Evolutionary conservation across 2,888 invertebrate species (phyloP).

Genomic region (Megalurothrips usitatus): DNA sequence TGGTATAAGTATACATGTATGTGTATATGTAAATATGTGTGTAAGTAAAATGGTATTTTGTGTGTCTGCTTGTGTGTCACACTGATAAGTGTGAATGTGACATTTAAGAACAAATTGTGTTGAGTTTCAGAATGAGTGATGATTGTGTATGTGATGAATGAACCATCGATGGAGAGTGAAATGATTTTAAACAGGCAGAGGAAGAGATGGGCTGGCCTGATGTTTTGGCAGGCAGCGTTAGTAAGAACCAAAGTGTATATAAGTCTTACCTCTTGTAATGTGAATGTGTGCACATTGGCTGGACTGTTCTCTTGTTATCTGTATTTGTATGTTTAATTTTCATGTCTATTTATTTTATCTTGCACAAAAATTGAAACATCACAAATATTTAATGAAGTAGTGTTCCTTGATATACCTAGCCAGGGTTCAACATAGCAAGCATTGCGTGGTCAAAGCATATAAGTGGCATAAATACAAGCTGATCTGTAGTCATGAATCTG

Average conservation of each 20-base stretch:
- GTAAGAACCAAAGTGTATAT: constrained; percentile 25
- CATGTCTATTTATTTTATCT: constrained; percentile 27
- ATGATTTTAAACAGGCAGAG: constrained; percentile 25
- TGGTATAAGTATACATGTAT: constrained; percentile 17
- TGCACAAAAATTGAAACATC: constrained; percentile 26
- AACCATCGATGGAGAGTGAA: constrained; percentile 16
- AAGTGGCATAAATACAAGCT: constrained; percentile 15
- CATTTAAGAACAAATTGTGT: constrained; percentile 18
- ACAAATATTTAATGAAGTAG: constrained; percentile 27
- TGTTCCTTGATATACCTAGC: constrained; percentile 25
- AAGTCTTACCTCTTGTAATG: constrained; percentile 26
- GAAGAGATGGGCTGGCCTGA: constrained; percentile 24
- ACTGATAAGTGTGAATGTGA: constrained; percentile 18
- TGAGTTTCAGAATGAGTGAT: constrained; percentile 23
- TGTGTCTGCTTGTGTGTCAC: constrained; percentile 22
- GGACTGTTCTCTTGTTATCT: constrained; percentile 26
- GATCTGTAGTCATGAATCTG: constrained; percentile 2
- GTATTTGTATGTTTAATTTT: constrained; percentile 27
- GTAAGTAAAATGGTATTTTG: constrained; percentile 27
- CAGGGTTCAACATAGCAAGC: constrained; percentile 24
- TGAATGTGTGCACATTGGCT: constrained; percentile 26
- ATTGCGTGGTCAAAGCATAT: constrained; percentile 17
- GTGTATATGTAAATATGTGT: constrained; percentile 21
- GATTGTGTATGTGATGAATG: constrained; percentile 4
- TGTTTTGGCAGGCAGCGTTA: constrained; percentile 24